Base-by-base conservation (phyloP, 1,140 invertebrate species). In the Sycophaga agraensis region DNA sequence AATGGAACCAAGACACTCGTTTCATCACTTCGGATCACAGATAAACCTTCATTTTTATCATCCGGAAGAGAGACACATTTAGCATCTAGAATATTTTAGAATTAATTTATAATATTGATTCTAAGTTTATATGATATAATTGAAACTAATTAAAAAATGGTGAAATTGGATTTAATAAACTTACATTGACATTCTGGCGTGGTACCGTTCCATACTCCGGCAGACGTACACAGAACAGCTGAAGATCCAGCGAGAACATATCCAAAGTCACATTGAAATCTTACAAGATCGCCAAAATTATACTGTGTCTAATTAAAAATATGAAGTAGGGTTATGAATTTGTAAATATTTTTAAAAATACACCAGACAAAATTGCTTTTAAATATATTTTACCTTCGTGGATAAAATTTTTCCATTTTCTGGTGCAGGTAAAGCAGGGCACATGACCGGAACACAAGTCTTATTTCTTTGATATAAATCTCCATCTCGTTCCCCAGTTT, bases 181-280 rank as follows among this genome's bases (percentile, higher is more conserved):
- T 86, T 85, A 93, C 91, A 93, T 84, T 93, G 88, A 79, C 95
- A 98, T 80, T 92, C 89, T 4, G 96, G 96, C 31, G 90, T 86
- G 17, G 92, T 91, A 69, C 93, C 93, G 80, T 98, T 97, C 96
- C 96, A 99, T 34, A 84, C 84, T 49, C 96, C 96, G 79, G 87
- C 89, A 34, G 93, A 93, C 5, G 91, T 91, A 79, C 97, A 99
- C 39, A 92, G 82, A 4, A 98, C 80, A 22, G 89, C 87, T 2
- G 90, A 85, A 45, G 89, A 88, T 48, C 96, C 96, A 65, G 88
- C 86, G 84, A 97, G 89, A 6, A 96, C 89, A 75, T 94, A 97
- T 12, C 96, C 97, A 79, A 98, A 97, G 69, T 96, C 87, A 77
- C 97, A 99, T 72, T 94, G 91, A 84, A 98, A 98, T 59, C 85